Conservation (phyloP, 2,113 vertebrate species). For the Ellobius talpinus region DNA sequence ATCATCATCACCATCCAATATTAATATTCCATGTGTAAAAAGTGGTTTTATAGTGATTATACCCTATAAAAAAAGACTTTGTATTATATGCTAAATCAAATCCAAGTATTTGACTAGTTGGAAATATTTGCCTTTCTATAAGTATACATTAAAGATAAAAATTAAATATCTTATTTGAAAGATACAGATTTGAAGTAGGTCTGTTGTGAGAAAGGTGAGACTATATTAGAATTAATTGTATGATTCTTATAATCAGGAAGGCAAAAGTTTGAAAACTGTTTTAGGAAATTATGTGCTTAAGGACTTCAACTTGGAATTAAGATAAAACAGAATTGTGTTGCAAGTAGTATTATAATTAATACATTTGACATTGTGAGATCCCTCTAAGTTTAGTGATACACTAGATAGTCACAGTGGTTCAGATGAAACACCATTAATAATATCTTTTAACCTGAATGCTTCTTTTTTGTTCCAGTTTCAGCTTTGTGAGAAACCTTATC, state of each 20-base stretch:
- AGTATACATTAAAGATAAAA: no score
- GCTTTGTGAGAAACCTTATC: slow-evolving; percentile 56
- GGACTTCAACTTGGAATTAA: slow-evolving; percentile 8
- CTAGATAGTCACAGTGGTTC: neutral
- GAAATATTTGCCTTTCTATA: neutral
- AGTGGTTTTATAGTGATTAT: neutral
- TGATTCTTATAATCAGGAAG: neutral
- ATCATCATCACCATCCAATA: slow-evolving; percentile 80
- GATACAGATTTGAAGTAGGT: neutral
- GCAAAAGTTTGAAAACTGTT: neutral
- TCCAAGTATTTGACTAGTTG: neutral
- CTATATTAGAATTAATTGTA: neutral
- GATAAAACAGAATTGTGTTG: neutral
- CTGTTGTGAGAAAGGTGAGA: neutral
- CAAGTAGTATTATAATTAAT: neutral
- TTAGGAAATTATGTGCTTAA: slow-evolving; percentile 11
- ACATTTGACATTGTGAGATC: neutral
- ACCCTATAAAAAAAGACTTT: neutral
- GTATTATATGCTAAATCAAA: neutral
- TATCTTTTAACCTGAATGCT: slow-evolving; percentile 35
- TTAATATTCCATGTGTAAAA: slow-evolving; percentile 4
- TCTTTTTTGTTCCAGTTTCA: slow-evolving; percentile 47
- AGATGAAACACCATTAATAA: neutral
- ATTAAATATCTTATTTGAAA: no score
- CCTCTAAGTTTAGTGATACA: neutral